Percentiles rank a stretch among this genome's conserved stretches.
phyloP scores from a whole-genome alignment of 2,888 invertebrate species.

The Heliconius charithonia region DNA sequence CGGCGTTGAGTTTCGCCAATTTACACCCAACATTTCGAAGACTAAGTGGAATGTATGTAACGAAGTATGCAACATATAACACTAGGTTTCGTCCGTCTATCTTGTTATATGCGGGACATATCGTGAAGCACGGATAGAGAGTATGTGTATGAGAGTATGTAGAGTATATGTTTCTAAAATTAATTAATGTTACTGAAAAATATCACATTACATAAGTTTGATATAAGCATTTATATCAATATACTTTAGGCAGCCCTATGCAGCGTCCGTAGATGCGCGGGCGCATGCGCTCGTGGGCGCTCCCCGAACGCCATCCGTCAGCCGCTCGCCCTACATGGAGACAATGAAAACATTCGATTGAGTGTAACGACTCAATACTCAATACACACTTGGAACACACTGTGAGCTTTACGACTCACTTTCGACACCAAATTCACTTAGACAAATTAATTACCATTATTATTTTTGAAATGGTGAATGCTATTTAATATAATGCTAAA shows the following conservation, averaged over 20 bases:
- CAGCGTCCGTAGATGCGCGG: conserved; percentile 33
- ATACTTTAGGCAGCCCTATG: conserved; percentile 32
- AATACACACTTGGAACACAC: neutral
- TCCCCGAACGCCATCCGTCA: conserved; percentile 35
- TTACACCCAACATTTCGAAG: too few species aligned
- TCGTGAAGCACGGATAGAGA: too few species aligned
- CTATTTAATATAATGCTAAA: neutral
- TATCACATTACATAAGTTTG: too few species aligned
- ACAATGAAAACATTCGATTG: conserved; percentile 36
- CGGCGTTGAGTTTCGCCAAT: too few species aligned
- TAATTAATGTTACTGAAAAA: too few species aligned
- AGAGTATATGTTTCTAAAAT: too few species aligned
- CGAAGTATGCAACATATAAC: neutral
- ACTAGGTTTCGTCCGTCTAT: neutral
- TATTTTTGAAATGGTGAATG: neutral
- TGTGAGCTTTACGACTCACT: neutral
- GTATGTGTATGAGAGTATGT: too few species aligned
- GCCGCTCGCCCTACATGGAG: conserved; percentile 35
- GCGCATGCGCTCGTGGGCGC: conserved; percentile 39
- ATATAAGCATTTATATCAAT: too few species aligned
- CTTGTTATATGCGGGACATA: too few species aligned
- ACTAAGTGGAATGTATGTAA: neutral
- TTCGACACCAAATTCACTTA: neutral
- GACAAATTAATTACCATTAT: neutral
- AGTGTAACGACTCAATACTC: conserved; percentile 39